These are phyloP conservation scores for Acrocephalus scirpaceus DNA, from an alignment of 2,797 vertebrate species.

Conservation along the genomic window DNA sequence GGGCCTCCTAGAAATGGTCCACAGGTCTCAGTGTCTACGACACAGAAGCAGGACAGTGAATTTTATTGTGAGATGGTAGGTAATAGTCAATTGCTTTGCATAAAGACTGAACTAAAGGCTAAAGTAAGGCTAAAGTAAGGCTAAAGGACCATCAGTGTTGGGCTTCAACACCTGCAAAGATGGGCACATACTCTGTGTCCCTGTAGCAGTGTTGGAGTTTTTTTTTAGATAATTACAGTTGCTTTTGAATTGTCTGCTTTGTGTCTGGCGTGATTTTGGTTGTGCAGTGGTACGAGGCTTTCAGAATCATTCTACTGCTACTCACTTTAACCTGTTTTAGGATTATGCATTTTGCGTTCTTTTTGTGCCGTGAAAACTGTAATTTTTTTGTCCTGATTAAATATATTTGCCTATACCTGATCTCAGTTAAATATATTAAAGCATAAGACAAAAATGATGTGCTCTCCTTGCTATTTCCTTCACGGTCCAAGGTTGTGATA, in stretches of 20 bases:
- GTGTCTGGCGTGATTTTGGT: neutral
- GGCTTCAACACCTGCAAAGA: neutral
- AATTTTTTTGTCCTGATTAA: neutral
- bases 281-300: neutral
- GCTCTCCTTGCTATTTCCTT: conserved; percentile 4
- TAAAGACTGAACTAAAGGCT: neutral
- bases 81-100: neutral
- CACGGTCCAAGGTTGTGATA: neutral
- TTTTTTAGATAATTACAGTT: neutral
- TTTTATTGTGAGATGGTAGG: neutral
- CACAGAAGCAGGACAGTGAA: neutral
- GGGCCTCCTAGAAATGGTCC: neutral
- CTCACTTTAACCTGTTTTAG: neutral
- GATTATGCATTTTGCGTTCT: neutral
- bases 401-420: neutral
- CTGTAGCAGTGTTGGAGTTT: neutral
- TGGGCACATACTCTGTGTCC: neutral
- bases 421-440: neutral
- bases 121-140: neutral
- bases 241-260: neutral
- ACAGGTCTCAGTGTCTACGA: neutral
- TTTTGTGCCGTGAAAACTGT: neutral
- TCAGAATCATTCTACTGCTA: neutral
- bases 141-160: neutral
- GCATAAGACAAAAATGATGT: neutral